Conservation (phyloP, 2,113 vertebrate species). For the Glareola pratincola region DNA sequence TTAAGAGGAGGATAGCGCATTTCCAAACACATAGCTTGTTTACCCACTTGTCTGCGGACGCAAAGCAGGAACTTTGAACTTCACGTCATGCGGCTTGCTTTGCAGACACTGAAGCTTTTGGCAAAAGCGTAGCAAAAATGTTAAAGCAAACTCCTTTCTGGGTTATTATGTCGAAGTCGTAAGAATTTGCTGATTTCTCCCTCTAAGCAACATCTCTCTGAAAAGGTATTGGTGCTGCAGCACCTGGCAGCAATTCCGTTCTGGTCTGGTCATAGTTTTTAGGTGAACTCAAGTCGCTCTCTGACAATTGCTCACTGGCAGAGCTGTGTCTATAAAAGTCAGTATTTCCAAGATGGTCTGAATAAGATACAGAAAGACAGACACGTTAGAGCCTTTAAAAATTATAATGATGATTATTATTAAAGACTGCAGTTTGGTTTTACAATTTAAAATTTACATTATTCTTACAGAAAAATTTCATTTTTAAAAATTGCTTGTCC, state of each 20-base stretch:
- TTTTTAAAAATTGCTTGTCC: neutral
- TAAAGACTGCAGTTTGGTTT: neutral
- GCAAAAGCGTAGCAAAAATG: constrained; percentile 38
- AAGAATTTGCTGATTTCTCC: neutral
- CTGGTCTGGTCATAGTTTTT: neutral
- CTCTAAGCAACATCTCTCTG: neutral
- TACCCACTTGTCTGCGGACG: constrained; percentile 61
- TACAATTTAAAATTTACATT: neutral
- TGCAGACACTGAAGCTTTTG: constrained; percentile 71
- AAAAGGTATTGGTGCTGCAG: neutral
- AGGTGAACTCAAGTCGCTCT: neutral
- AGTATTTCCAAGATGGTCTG: neutral
- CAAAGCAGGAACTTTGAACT: constrained; percentile 31
- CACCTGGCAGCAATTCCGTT: neutral
- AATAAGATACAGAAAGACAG: neutral
- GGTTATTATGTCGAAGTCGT: neutral
- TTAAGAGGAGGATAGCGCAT: constrained; percentile 74
- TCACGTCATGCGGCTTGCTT: constrained; percentile 68
- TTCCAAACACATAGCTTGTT: constrained; percentile 69
- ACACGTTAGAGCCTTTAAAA: neutral
- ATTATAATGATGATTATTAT: neutral
- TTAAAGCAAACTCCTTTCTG: neutral
- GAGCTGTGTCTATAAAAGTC: neutral
- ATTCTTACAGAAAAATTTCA: neutral
- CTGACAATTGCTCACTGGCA: neutral